Evolutionary conservation across 2,113 vertebrate genomes (phyloP).

Genomic region (Aspiorhynchus laticeps): DNA sequence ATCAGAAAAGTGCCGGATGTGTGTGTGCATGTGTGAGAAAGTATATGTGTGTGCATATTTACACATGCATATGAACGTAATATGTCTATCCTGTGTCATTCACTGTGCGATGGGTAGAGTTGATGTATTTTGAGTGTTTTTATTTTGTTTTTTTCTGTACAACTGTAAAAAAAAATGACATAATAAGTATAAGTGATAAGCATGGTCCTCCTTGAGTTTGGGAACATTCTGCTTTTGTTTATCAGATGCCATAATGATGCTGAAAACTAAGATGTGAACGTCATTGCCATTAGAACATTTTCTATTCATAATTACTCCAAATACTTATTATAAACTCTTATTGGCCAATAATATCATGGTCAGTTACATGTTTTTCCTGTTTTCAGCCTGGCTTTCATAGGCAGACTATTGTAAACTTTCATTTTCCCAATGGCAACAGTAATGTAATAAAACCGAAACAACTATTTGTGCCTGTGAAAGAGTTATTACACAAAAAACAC

Average conservation of each 20-base stretch:
- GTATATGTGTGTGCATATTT: conserved; percentile 12
- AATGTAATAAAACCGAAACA: conserved; percentile 69
- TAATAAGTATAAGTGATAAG: conserved; percentile 53
- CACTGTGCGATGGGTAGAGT: conserved; percentile 60
- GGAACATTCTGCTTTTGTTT: conserved; percentile 69
- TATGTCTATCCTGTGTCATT: conserved; percentile 54
- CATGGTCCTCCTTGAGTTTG: conserved; percentile 64
- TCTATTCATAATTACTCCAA: conserved; percentile 71
- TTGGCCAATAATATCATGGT: conserved; percentile 57
- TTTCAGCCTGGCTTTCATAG: conserved; percentile 75
- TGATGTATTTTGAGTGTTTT: conserved; percentile 59
- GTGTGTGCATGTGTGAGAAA: conserved; percentile 40
- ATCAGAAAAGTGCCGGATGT: conserved; percentile 53
- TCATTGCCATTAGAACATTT: conserved; percentile 80
- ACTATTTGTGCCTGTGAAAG: not conserved
- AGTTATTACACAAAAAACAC: not conserved
- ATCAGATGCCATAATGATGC: conserved; percentile 82
- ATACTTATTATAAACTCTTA: conserved; percentile 57
- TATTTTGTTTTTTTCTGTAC: conserved; percentile 62
- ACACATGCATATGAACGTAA: not conserved
- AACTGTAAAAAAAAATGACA: conserved; percentile 40
- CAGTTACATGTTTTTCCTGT: conserved; percentile 58
- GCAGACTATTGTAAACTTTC: conserved; percentile 67
- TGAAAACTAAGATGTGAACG: conserved; percentile 68
- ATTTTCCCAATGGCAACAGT: conserved; percentile 70